Evolutionary conservation across 2,888 invertebrate species (phyloP).

Genomic region (Adelognathus sp.): DNA sequence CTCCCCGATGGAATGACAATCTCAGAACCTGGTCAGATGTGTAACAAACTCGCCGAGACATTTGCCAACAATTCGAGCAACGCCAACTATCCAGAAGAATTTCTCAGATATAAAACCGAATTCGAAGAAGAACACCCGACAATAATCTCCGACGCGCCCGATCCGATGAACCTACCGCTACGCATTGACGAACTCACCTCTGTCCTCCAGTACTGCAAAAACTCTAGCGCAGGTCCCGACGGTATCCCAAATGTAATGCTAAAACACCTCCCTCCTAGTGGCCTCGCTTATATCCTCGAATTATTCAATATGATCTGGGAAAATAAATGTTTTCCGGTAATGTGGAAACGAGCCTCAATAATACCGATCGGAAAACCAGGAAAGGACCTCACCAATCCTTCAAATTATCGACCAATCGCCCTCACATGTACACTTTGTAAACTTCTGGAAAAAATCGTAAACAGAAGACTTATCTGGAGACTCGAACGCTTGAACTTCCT

Average conservation of each 20-base stretch:
- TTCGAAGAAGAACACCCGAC: neutral
- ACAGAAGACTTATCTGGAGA: neutral
- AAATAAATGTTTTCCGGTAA: conserved; percentile 27
- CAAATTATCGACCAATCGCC: conserved; percentile 43
- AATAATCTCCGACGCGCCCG: neutral
- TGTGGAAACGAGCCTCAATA: conserved; percentile 30
- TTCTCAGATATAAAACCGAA: conserved; percentile 5
- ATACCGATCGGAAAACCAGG: conserved; percentile 40
- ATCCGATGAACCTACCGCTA: neutral
- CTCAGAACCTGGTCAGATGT: neutral
- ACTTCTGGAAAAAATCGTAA: conserved; percentile 3
- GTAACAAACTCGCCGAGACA: conserved; percentile 1
- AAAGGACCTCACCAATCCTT: conserved; percentile 12
- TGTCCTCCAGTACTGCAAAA: neutral
- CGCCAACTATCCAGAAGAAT: neutral
- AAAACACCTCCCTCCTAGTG: conserved; percentile 23
- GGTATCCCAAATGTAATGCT: conserved; percentile 13
- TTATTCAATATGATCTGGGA: conserved; percentile 27
- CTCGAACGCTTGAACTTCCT: neutral
- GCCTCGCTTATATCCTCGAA: conserved; percentile 5
- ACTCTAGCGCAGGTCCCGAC: conserved; percentile 39
- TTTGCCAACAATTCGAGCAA: conserved; percentile 28
- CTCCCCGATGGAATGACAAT: neutral
- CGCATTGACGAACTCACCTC: neutral
- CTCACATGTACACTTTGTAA: conserved; percentile 37